These are phyloP conservation scores for Rhea pennata DNA, from an alignment of 2,113 vertebrate genomes.

Conservation along the genomic window DNA sequence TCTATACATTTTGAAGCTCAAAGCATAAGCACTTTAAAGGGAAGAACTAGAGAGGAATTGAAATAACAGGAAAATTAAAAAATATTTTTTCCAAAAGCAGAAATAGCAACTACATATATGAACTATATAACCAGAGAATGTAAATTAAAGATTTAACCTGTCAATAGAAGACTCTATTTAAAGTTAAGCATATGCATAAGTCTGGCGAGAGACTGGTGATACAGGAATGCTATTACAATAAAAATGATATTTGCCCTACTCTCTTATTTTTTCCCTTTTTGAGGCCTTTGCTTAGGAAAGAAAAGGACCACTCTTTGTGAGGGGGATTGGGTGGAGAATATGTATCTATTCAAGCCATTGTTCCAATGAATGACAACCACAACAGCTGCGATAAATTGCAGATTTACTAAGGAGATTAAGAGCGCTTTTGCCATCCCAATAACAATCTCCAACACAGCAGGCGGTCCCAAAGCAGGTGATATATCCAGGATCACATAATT, in stretches of 20 bases:
- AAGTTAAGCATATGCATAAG: neutral
- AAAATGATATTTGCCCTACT: neutral
- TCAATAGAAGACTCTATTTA: neutral
- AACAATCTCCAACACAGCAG: neutral
- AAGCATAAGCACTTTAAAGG: neutral
- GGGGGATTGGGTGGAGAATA: too few relatives aligned
- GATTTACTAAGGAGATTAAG: neutral
- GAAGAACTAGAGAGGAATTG: neutral
- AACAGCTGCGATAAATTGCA: neutral
- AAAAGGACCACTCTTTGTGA: neutral
- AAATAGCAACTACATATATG: neutral
- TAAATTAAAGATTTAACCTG: neutral
- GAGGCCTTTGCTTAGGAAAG: neutral
- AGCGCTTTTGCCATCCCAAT: neutral
- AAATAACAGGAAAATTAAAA: neutral
- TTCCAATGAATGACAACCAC: neutral
- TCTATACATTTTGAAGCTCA: neutral
- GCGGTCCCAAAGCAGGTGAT: neutral
- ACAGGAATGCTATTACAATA: too few relatives aligned
- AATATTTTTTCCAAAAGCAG: neutral
- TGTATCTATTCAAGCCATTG: neutral
- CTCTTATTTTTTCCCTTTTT: neutral
- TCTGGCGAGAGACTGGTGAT: neutral
- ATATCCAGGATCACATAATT: neutral
- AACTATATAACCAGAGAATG: neutral